Base-by-base conservation (phyloP, 2,888 invertebrate genomes). In the Selenia dentaria region DNA sequence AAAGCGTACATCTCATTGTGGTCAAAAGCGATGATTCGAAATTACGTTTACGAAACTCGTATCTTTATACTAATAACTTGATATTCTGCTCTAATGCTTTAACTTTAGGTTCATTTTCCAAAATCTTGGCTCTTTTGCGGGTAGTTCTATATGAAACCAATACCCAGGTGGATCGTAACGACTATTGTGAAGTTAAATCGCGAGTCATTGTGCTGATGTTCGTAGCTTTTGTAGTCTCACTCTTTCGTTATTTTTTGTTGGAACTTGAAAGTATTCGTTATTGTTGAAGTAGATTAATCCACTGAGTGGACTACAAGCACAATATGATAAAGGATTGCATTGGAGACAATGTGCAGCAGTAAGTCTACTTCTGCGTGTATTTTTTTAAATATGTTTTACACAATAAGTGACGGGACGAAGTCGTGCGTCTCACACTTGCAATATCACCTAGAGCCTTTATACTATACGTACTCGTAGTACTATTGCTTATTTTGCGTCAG, bases 1-100 rank as follows among this genome's bases (percentile, higher is more conserved):
- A 89, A 88, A 88, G 88, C 87, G 73, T 75, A 72, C 74, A 78
- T 79, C 80, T 80, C 83, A 82, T 83, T 86, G 85, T 75, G 82
- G 83, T 74, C 35, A 60, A 64, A n/a, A 55, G 67, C 72, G 72
- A 74, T 79, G 76, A 82, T 83, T 78, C 74, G 71, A 72, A 75
- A 74, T 79, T 71, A 74, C 47, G 41, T 38, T 28, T 41, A 26
- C 32, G 41, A 25, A 33, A 28, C 47, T 33, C 36, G 18, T 37
- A 38, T 38, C 67, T 64, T 66, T 48, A 41, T 22, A 36, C 22
- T 38, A 34, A 25, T n/a, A 24, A 28, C 14, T 18, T 28, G 0
- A 44, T 45, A 33, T 44, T 40, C 6, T 35, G 46, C 53, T 43
- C 31, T 59, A 53, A 33, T 4, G 16, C 35, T 12, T 41, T 40